These are phyloP conservation scores for Bombus superbus DNA, from an alignment of 1,140 invertebrate genomes.

Conservation along the genomic window DNA sequence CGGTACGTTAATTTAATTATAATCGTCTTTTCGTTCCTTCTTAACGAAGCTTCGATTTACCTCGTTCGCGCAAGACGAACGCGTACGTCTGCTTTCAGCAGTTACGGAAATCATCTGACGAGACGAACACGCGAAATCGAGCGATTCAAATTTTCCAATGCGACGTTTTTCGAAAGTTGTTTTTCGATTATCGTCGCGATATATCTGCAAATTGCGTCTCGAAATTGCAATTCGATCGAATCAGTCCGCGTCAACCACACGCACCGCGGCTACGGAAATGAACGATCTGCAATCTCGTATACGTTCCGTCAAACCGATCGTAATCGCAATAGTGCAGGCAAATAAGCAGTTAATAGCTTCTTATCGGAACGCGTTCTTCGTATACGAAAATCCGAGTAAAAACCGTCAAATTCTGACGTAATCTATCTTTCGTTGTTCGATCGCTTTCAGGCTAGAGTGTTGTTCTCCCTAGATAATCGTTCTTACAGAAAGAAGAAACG, in stretches of 20 bases:
- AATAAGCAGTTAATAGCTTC: not conserved
- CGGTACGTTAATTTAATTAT: too few relatives aligned
- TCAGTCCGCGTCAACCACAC: constrained; percentile 7
- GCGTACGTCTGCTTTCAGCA: too few relatives aligned
- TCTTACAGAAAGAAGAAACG: too few relatives aligned
- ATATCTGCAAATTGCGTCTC: not conserved
- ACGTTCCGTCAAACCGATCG: not conserved
- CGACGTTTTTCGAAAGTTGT: not conserved
- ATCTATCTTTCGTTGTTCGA: too few relatives aligned
- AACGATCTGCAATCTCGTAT: constrained; percentile 19
- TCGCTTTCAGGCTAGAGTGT: too few relatives aligned
- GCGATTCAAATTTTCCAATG: not conserved
- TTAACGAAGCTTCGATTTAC: not conserved
- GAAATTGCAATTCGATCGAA: constrained; percentile 54
- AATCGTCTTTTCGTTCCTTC: not conserved
- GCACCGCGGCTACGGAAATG: constrained; percentile 32
- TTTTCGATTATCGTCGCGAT: not conserved
- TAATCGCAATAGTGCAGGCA: not conserved
- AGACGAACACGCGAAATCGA: not conserved
- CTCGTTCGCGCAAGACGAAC: not conserved
- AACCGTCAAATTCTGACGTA: too few relatives aligned
- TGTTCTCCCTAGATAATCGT: too few relatives aligned
- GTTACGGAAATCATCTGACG: too few relatives aligned
- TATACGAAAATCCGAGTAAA: not conserved
- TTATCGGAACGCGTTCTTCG: not conserved